Conservation (phyloP, 1,140 invertebrate genomes). For the Melipona quadrifasciata region DNA sequence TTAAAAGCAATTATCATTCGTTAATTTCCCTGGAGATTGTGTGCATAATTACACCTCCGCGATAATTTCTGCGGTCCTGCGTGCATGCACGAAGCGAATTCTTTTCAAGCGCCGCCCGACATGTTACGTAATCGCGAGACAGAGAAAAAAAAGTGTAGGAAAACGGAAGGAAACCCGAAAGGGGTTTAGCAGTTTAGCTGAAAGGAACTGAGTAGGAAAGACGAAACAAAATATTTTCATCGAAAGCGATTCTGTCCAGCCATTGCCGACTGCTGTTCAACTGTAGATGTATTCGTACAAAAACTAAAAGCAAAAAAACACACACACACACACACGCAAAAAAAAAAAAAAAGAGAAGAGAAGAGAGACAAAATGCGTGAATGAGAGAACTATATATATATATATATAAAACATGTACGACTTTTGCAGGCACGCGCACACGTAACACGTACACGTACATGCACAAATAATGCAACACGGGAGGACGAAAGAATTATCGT, state of each 20-base stretch:
- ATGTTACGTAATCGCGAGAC: not conserved
- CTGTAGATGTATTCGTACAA: constrained; percentile 70
- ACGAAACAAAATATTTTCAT: constrained; percentile 45
- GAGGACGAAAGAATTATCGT: constrained; percentile 29
- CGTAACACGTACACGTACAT: constrained; percentile 32
- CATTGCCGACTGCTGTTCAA: constrained; percentile 79
- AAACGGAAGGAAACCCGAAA: not conserved
- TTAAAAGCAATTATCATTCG: not conserved
- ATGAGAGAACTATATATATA: constrained; percentile 48
- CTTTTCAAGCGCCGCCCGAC: constrained; percentile 38
- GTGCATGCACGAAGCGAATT: constrained; percentile 41
- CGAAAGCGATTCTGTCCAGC: constrained; percentile 73
- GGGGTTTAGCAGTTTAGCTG: not conserved
- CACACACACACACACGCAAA: not conserved
- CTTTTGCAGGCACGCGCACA: constrained; percentile 44
- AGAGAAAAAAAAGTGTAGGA: not conserved
- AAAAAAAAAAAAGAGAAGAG: not conserved
- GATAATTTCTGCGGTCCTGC: constrained; percentile 10
- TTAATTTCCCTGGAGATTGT: too few relatives aligned
- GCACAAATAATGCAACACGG: constrained; percentile 29
- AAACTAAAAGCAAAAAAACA: constrained; percentile 1
- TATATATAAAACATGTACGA: constrained; percentile 57
- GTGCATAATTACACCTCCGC: constrained; percentile 1
- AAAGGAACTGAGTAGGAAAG: not conserved
- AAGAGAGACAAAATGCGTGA: not conserved